Evolutionary conservation across 1,140 invertebrate species (phyloP), one percentile per base, ranked within the genome.

Genomic region (Melitaea cinxia): DNA sequence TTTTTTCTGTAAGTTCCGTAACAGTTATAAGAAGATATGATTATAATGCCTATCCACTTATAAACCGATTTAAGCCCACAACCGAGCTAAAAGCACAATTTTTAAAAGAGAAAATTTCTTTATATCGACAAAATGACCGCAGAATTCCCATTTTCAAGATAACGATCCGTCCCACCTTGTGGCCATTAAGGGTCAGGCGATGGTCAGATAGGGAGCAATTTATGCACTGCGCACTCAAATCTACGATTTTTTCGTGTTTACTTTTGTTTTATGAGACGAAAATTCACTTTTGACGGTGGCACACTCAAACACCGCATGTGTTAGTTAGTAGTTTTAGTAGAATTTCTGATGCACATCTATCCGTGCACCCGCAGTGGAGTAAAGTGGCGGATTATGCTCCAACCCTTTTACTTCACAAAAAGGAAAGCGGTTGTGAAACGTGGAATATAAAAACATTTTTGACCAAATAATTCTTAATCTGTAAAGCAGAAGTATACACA

Each of bases 131-230:
- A 82, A 79, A 77, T 83, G 72, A 65, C 73, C 63, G 66, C 75
- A 80, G 77, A 83, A 87, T 75, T 78, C 68, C 80, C 74, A 77
- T 83, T 83, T 75, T 67, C 63, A 58, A 73, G 84, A 87, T 87
- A 87, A 82, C 65, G 63, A 87, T 87, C 84, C 72, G 82, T 85
- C 81, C 78, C 81, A 87, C 82, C 84, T 87, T 72, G 77, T 69
- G 67, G 70, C 79, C 76, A 85, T 87, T 87, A 87, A 61, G 77
- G 81, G 84, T 81, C 84, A 85, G 71, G 75, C 82, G 78, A 87
- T 83, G 77, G 75, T 62, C 75, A 82, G 78, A 87, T 84, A 86
- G 59, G 64, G 64, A 68, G 65, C 80, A 84, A 85, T 84, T 87
- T 85, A 85, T 85, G 81, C 77, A 83, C 72, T 79, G 75, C 77